A percentile compares a stretch with the other conserved stretches of the same genome.
Conservation (phyloP, 2,797 vertebrate species). For the Chelmon rostratus region DNA sequence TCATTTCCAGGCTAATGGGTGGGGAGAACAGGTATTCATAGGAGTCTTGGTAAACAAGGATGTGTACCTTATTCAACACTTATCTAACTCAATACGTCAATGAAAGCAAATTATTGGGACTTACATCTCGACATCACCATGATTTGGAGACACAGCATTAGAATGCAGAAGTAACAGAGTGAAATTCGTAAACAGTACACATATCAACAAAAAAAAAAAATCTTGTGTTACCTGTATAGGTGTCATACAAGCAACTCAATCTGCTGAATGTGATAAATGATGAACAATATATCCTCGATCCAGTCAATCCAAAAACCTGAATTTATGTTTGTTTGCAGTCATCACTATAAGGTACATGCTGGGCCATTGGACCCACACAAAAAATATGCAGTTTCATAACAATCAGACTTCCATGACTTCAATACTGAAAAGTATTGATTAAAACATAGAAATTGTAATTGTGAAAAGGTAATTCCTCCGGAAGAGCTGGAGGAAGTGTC, state of each 20-base stretch:
- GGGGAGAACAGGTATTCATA: conserved; percentile 34
- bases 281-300: too few relatives aligned
- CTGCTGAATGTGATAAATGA: background rate
- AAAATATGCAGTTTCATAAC: too few relatives aligned
- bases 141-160: conserved; percentile 7
- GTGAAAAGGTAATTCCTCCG: too few relatives aligned
- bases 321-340: too few relatives aligned
- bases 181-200: background rate
- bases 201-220: background rate
- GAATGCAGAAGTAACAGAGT: background rate
- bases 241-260: background rate
- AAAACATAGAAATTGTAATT: too few relatives aligned
- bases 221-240: background rate
- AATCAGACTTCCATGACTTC: too few relatives aligned
- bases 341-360: too few relatives aligned
- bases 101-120: conserved; percentile 12
- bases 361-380: too few relatives aligned
- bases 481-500: too few relatives aligned
- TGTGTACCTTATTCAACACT: conserved; percentile 55
- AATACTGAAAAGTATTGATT: too few relatives aligned
- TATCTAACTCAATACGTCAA: conserved; percentile 18
- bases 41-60: conserved; percentile 57
- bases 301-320: background rate
- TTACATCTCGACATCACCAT: background rate
- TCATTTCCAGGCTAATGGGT: conserved; percentile 42